phyloP scores from a whole-genome alignment of 2,888 invertebrate species.

The Pammene aurita region DNA sequence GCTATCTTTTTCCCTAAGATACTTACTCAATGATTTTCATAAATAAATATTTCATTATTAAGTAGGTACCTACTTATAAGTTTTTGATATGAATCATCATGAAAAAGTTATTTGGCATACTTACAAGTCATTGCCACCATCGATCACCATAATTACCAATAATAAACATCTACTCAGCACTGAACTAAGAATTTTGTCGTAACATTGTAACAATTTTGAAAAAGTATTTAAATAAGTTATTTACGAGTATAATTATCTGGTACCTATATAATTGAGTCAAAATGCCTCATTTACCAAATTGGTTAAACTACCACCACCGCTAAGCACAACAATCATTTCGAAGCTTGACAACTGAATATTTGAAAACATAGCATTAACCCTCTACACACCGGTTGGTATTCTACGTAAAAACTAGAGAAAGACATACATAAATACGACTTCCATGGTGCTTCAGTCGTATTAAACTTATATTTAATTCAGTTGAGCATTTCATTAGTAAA shows the following conservation, averaged over 20 bases:
- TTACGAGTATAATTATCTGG: not conserved
- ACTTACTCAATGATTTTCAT: no score
- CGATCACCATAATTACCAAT: no score
- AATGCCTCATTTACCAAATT: conserved; percentile 20
- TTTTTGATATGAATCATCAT: no score
- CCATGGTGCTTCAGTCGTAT: conserved; percentile 21
- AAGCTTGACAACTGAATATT: conserved; percentile 43
- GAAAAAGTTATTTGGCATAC: no score
- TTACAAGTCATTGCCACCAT: no score
- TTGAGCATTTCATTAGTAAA: conserved; percentile 62
- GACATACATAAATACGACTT: conserved; percentile 44
- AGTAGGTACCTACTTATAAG: no score
- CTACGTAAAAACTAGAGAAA: not conserved
- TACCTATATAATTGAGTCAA: conserved; percentile 5
- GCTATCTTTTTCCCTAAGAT: no score
- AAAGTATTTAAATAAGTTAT: conserved; percentile 3
- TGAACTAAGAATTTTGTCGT: no score
- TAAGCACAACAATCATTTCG: conserved; percentile 36
- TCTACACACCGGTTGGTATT: conserved; percentile 7
- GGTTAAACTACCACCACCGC: conserved; percentile 23
- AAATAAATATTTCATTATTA: no score
- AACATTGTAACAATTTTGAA: no score
- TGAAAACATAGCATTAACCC: conserved; percentile 38
- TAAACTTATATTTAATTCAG: conserved; percentile 52
- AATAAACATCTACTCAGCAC: no score